Evolutionary conservation across 2,888 invertebrate species (phyloP), one percentile per base, ranked within the genome.

Genomic region (Germaria angustata): DNA sequence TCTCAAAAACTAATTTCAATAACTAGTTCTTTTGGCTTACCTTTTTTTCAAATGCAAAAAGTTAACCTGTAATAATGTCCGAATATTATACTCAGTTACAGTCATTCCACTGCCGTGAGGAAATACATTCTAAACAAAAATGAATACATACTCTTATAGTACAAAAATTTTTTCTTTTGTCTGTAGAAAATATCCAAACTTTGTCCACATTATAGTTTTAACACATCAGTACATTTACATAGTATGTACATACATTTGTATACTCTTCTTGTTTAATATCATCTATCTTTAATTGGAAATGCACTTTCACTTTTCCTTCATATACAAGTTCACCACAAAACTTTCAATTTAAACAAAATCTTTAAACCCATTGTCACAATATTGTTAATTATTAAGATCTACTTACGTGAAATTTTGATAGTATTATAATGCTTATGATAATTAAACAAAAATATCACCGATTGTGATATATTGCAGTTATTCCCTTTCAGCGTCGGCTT

Each of bases 281-380:
- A 63, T n/a, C n/a, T n/a, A n/a, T 68, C 53, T 71, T 71, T 79
- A 72, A 66, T 72, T 80, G 34, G 44, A 72, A 78, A 71, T 79
- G 79, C 79, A 79, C 82, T 82, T 82, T 82, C 82, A 82, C 82
- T 81, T 81, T 81, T 81, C 68, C 61, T 65, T 32, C 32, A 71
- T 46, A 80, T 76, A 69, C 63, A 32, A 75, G 63, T 75, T 80
- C 17, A 41, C 44, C 6, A 46, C 20, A n/a, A 36, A 55, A 36
- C 61, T 11, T 34, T 44, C 5, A 61, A 53, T 15, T 15, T 7
- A 68, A 11, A 0, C 5, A 22, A 11, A 44, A 20, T 51, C 36
- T 72, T n/a, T 6, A 15, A 51, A 53, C 15, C 22, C 9, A 36
- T 61, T n/a, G 20, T n/a, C n/a, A 17, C 17, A 66, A 28, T 28